These are phyloP conservation scores for Cybosia mesomella DNA, from an alignment of 2,888 invertebrate species.

Conservation along the genomic window DNA sequence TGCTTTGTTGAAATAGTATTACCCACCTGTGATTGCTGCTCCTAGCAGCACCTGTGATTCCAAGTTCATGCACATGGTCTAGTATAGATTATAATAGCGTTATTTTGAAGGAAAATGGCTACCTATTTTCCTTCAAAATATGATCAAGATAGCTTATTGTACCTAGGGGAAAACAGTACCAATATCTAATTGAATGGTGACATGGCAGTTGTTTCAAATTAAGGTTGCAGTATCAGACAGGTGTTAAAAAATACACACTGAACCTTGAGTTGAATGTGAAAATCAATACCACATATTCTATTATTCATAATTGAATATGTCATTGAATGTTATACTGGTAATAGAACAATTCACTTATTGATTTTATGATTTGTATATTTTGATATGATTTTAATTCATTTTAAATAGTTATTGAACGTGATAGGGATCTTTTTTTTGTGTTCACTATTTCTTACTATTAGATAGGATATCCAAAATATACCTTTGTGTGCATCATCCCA, in stretches of 20 bases:
- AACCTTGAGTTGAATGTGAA: constrained; percentile 11
- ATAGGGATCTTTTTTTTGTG: not conserved
- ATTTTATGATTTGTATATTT: constrained; percentile 4
- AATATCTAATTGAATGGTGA: not conserved
- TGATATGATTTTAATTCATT: not conserved
- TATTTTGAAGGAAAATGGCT: too few species aligned
- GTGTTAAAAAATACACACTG: constrained; percentile 6
- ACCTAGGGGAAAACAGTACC: too few species aligned
- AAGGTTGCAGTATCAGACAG: not conserved
- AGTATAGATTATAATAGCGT: too few species aligned
- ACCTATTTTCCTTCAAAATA: too few species aligned
- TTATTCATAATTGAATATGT: constrained; percentile 4
- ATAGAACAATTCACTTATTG: not conserved
- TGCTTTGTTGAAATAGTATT: too few species aligned
- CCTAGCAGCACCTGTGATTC: too few species aligned
- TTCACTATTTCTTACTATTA: not conserved
- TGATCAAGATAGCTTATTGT: too few species aligned
- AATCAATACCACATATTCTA: constrained; percentile 8
- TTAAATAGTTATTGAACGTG: not conserved
- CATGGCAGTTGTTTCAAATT: not conserved
- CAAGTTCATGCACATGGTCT: too few species aligned
- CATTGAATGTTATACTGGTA: not conserved
- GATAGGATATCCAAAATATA: too few species aligned
- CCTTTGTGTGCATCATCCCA: too few species aligned
- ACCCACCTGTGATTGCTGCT: too few species aligned